A percentile compares a stretch with the other conserved stretches of the same genome.
These are phyloP conservation scores for Melanchra persicariae DNA, from an alignment of 2,888 invertebrate species.

Conservation along the genomic window DNA sequence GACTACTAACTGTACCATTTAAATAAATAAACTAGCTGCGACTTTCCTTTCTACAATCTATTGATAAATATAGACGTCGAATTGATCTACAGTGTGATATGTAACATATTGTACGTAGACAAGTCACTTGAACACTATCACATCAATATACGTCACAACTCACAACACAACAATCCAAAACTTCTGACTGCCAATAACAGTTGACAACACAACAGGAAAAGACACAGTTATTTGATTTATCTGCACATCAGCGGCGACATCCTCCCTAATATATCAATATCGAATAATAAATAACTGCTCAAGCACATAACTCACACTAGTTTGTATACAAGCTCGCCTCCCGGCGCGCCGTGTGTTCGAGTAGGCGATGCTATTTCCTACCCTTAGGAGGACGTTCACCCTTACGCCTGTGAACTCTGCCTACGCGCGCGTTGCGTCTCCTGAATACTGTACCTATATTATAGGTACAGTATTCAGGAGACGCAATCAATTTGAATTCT, in stretches of 20 bases:
- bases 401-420: constrained; percentile 26
- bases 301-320: constrained; percentile 16
- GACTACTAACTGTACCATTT: too few relatives aligned
- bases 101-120: too few relatives aligned
- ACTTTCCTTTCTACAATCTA: not conserved
- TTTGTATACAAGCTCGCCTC: constrained; percentile 25
- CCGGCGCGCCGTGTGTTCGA: constrained; percentile 28
- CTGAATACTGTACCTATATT: too few relatives aligned
- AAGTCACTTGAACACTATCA: not conserved
- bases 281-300: constrained; percentile 38
- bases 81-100: not conserved
- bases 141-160: constrained; percentile 7
- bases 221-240: constrained; percentile 26
- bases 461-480: too few relatives aligned
- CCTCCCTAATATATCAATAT: constrained; percentile 23
- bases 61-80: not conserved
- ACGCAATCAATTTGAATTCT: too few relatives aligned
- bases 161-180: constrained; percentile 24
- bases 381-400: constrained; percentile 45
- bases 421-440: too few relatives aligned
- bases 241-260: not conserved
- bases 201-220: constrained; percentile 29
- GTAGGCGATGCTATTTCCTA: constrained; percentile 24
- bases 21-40: too few relatives aligned
- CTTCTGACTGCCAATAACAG: not conserved